Conservation (phyloP, 2,888 invertebrate species). For the Perizoma flavofasciatum region DNA sequence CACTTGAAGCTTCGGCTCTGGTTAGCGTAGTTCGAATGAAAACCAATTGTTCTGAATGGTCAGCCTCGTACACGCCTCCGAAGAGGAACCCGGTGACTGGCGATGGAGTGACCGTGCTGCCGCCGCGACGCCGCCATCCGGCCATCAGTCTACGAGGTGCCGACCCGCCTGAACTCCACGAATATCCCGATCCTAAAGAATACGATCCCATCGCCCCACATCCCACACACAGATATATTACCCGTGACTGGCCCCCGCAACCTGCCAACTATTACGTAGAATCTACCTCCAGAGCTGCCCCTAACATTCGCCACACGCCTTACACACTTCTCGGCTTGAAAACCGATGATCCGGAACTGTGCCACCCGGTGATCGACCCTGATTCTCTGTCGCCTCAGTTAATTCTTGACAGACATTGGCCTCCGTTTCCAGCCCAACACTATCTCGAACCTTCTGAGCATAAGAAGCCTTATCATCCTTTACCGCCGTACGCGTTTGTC, state of each 20-base stretch:
- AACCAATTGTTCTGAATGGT: constrained; percentile 79
- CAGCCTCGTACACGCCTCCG: constrained; percentile 78
- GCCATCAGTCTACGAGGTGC: constrained; percentile 80
- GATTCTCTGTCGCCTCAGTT: constrained; percentile 71
- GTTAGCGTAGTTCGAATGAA: constrained; percentile 61
- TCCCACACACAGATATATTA: constrained; percentile 72
- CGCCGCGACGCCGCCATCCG: constrained; percentile 77
- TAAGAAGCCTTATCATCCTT: constrained; percentile 64
- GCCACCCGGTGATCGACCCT: constrained; percentile 65
- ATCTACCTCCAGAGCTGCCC: constrained; percentile 62
- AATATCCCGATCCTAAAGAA: constrained; percentile 54
- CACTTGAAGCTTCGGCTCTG: constrained; percentile 36
- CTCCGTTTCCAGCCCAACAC: constrained; percentile 76
- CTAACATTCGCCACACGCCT: constrained; percentile 59
- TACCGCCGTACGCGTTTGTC: constrained; percentile 72
- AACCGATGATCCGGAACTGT: constrained; percentile 63
- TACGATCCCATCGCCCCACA: constrained; percentile 65
- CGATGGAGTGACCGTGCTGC: constrained; percentile 83
- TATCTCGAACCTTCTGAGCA: constrained; percentile 69
- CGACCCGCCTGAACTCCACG: constrained; percentile 53
- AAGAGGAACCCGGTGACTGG: constrained; percentile 86
- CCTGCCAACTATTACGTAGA: constrained; percentile 76
- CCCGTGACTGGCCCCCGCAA: constrained; percentile 69
- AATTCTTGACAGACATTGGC: constrained; percentile 72
- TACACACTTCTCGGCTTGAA: constrained; percentile 73